Evolutionary conservation across 2,888 invertebrate species (phyloP), one percentile per base, ranked within the genome.

Genomic region (Druceiella hillmani): DNA sequence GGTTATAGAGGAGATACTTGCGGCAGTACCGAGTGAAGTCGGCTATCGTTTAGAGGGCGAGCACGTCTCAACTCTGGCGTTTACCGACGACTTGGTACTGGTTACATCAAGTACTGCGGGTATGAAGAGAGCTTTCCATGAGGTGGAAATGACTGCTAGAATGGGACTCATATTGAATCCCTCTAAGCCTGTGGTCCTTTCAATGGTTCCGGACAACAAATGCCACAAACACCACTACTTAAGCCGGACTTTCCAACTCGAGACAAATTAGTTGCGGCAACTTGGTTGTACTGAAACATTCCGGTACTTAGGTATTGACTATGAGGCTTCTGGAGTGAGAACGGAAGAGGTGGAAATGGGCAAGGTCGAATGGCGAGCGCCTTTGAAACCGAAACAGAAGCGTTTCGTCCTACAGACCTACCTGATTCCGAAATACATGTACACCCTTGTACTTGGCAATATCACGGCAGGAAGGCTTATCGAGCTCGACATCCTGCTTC

Each of bases 381-480:
- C 60, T 0, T 47, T 64, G 6, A 62, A 62, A 42, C 62, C 61
- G 3, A 56, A 57, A 35, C 62, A 64, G 39, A 51, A 58, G 45
- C 33, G 61, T 6, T 51, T 55, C 27, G 42, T 59, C 0, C 41
- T 64, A 27, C 47, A 58, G 20, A 44, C 64, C n/a, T n/a, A n/a
- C n/a, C n/a, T n/a, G n/a, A n/a, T n/a, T 10, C 62, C 61, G n/a
- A 51, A 56, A 27, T 56, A 55, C 41, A 43, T 55, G 27, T 62
- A 64, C 41, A 40, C 47, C 4, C 29, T 65, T 7, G 56, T 55
- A 28, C 31, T 62, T 3, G 59, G 54, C 2, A 48, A 48, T 3
- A 40, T 33, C 10, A 50, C 41, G 1, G 34, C 22, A 1, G 41
- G 30, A 0, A 14, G 27, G 0, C 44, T 65, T 0, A 43, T 50